Percentiles rank a stretch among this genome's conserved stretches.
phyloP scores from a whole-genome alignment of 2,888 invertebrate species.

The Drosophila emarginata region DNA sequence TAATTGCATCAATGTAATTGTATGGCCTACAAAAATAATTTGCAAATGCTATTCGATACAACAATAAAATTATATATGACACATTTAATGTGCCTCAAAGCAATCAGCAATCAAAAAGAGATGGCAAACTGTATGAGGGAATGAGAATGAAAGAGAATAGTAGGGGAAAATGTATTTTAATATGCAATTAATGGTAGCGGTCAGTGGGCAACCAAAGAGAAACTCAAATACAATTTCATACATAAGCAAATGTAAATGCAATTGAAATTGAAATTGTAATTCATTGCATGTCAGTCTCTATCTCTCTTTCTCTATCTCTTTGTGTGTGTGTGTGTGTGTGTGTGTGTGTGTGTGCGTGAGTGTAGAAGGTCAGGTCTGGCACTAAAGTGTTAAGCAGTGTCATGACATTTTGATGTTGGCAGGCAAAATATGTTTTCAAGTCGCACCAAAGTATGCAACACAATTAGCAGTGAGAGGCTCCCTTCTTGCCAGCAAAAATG shows the following conservation, averaged over 20 bases:
- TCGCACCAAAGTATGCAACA: conserved; percentile 44
- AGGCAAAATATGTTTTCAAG: conserved; percentile 33
- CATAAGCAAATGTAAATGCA: conserved; percentile 19
- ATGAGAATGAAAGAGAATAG: too few species aligned
- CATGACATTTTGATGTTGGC: conserved; percentile 16
- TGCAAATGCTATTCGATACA: conserved; percentile 41
- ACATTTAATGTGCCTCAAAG: conserved; percentile 15
- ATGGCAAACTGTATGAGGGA: neutral
- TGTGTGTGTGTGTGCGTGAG: neutral
- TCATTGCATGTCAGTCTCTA: conserved; percentile 23
- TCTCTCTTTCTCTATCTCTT: neutral
- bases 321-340: conserved; percentile 12
- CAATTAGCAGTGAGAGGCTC: conserved; percentile 52
- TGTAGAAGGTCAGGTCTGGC: conserved; percentile 17
- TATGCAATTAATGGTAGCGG: conserved; percentile 61
- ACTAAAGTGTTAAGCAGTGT: conserved; percentile 22
- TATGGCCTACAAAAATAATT: conserved; percentile 38
- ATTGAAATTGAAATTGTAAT: conserved; percentile 32
- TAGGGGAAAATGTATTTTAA: conserved; percentile 48
- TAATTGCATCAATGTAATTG: conserved; percentile 22
- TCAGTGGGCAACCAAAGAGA: conserved; percentile 33
- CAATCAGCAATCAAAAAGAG: conserved; percentile 5
- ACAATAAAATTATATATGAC: conserved; percentile 30
- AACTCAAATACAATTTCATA: conserved; percentile 15
- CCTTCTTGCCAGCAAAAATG: neutral